Evolutionary conservation across 2,797 vertebrate genomes (phyloP).

Genomic region (Gobio occitaniae): DNA sequence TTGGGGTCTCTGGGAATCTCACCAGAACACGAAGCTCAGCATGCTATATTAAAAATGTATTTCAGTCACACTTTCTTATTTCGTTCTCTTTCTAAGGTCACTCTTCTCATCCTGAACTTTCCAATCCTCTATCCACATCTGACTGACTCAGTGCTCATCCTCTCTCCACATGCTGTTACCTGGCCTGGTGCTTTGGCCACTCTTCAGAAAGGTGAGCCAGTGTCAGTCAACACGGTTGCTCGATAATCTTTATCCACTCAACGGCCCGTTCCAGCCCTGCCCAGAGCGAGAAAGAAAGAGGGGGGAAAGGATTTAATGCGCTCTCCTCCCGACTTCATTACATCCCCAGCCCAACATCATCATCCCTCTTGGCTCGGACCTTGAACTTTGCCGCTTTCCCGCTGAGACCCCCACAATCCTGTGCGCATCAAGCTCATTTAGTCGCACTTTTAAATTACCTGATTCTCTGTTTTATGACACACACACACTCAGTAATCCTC

Average conservation of each 20-base stretch:
- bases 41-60: slow-evolving; percentile 15
- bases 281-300: background rate
- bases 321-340: slow-evolving; percentile 6
- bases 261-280: slow-evolving; percentile 19
- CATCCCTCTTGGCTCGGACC: slow-evolving; percentile 10
- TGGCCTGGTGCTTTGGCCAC: slow-evolving; percentile 25
- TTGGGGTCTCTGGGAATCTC: slow-evolving; percentile 6
- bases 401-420: slow-evolving; percentile 9
- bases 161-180: background rate
- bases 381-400: slow-evolving; percentile 19
- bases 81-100: slow-evolving; percentile 23
- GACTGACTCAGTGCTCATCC: slow-evolving; percentile 9
- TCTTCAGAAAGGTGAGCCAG: slow-evolving; percentile 17
- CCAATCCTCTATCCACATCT: slow-evolving; percentile 12
- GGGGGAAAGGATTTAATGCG: slow-evolving; percentile 13
- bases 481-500: background rate
- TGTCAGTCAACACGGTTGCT: slow-evolving; percentile 28
- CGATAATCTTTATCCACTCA: slow-evolving; percentile 40
- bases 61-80: slow-evolving; percentile 29
- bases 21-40: background rate
- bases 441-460: slow-evolving; percentile 12
- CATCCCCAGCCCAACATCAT: slow-evolving; percentile 14
- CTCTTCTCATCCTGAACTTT: slow-evolving; percentile 10
- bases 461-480: slow-evolving; percentile 21
- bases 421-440: background rate